Base-by-base conservation (phyloP, 2,113 vertebrate genomes). In the Onychostoma macrolepis region DNA sequence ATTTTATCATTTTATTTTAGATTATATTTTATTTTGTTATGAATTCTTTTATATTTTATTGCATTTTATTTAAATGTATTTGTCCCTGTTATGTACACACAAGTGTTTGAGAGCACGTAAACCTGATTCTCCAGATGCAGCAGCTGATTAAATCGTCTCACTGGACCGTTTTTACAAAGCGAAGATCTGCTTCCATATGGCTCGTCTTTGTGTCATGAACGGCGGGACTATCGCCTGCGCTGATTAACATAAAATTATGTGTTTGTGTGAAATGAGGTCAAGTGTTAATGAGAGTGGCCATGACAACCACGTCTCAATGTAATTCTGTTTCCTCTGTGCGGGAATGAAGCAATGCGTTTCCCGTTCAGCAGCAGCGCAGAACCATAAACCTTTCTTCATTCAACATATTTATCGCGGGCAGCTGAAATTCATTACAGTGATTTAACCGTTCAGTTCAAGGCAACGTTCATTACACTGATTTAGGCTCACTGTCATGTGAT, bases 201-300 rank as follows among this genome's bases (percentile, higher is more conserved):
- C 85, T 89, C 84, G 81, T 86, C 72, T 61, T 28, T 4, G 63
- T 79, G 83, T 85, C 65, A 13, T 30, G 81, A 26, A 63, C 85
- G 83, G 81, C 81, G 74, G 77, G 84, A 82, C 26, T 87, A 87
- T 56, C 56, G 19, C 26, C 89, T 50, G 83, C 83, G 61, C 88
- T 74, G 87, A 92, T 93, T 92, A 93, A 80, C 87, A 90, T 89
- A 67, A 90, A 92, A 93, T 92, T 83, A 90, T 86, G 80, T 88
- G 89, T 91, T 92, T 89, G 87, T 87, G 85, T 89, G 90, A 84
- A 90, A 91, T 87, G 87, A 91, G 90, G 92, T 93, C 91, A 92
- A 90, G 85, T 26, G 75, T 84, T 85, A 91, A 90, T 91, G 85
- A 88, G 86, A 90, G 79, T 69, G 85, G 87, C 89, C 84, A 50